These are phyloP conservation scores for Automeris io DNA, from an alignment of 2,888 invertebrate genomes.

Conservation along the genomic window DNA sequence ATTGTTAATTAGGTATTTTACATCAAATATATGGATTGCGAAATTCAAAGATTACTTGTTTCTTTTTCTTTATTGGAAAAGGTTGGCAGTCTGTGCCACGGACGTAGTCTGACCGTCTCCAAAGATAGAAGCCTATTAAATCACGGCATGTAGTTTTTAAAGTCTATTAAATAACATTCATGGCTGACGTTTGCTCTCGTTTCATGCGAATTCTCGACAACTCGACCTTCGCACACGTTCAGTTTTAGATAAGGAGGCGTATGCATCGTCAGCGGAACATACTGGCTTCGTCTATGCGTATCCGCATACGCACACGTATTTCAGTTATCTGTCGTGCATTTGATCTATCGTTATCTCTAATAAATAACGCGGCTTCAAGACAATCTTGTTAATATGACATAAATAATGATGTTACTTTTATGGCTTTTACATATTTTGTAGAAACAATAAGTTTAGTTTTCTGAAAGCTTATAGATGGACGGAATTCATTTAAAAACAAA, in stretches of 20 bases:
- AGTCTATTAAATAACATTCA: background rate
- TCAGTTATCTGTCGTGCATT: slow-evolving; percentile 4
- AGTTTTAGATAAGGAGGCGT: slow-evolving; percentile 4
- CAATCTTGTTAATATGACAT: no score
- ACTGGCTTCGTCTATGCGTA: slow-evolving; percentile 1
- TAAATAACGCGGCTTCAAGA: no score
- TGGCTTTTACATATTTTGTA: no score
- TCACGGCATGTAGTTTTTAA: background rate
- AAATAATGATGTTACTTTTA: no score
- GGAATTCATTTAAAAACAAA: no score
- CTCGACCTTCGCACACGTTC: slow-evolving; percentile 3
- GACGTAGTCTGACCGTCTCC: background rate
- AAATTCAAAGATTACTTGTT: no score
- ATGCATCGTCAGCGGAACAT: slow-evolving; percentile 1
- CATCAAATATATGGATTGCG: no score
- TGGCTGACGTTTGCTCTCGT: background rate
- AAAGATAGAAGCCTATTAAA: background rate
- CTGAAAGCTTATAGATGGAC: no score
- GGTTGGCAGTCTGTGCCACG: no score
- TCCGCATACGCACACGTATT: slow-evolving; percentile 4
- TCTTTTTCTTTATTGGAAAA: no score
- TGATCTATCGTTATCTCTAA: slow-evolving; percentile 6
- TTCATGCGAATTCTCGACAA: slow-evolving; percentile 1
- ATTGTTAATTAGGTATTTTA: no score
- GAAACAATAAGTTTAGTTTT: no score